A percentile compares a stretch with the other conserved stretches of the same genome.
phyloP scores from a whole-genome alignment of 1,140 invertebrate species.

The Oryzaephilus surinamensis region DNA sequence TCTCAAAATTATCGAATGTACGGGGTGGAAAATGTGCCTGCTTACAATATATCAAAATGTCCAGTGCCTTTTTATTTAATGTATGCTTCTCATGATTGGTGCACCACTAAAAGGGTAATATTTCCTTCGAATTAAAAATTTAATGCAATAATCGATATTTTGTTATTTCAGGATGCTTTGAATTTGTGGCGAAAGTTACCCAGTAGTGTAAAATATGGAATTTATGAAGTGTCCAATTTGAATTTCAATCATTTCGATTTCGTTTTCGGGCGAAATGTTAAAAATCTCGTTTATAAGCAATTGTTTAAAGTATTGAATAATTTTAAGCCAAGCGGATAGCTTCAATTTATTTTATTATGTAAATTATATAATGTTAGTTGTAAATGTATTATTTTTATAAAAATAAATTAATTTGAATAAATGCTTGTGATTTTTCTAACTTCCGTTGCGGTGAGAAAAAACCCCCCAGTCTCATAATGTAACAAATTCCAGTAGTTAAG shows the following conservation, averaged over 20 bases:
- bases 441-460: too few species aligned
- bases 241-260: slow-evolving; percentile 65
- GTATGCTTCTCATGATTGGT: slow-evolving; percentile 28
- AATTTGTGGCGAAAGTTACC: slow-evolving; percentile 24
- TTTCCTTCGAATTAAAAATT: too few species aligned
- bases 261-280: slow-evolving; percentile 50
- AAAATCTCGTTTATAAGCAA: slow-evolving; percentile 44
- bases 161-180: slow-evolving; percentile 24
- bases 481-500: too few species aligned
- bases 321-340: slow-evolving; percentile 1
- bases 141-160: too few species aligned
- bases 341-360: slow-evolving; percentile 3
- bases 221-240: slow-evolving; percentile 39
- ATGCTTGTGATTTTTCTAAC: too few species aligned
- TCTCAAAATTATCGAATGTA: slow-evolving; percentile 22
- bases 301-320: slow-evolving; percentile 22
- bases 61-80: slow-evolving; percentile 26
- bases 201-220: slow-evolving; percentile 17
- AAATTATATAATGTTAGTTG: not conserved
- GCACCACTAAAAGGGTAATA: slow-evolving; percentile 22
- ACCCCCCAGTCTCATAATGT: too few species aligned
- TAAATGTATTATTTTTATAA: slow-evolving; percentile 1
- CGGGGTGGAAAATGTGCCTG: slow-evolving; percentile 21
- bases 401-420: too few species aligned
- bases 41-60: slow-evolving; percentile 28